These are phyloP conservation scores for Oxyruncus cristatus DNA, from an alignment of 2,113 vertebrate species.

Conservation along the genomic window DNA sequence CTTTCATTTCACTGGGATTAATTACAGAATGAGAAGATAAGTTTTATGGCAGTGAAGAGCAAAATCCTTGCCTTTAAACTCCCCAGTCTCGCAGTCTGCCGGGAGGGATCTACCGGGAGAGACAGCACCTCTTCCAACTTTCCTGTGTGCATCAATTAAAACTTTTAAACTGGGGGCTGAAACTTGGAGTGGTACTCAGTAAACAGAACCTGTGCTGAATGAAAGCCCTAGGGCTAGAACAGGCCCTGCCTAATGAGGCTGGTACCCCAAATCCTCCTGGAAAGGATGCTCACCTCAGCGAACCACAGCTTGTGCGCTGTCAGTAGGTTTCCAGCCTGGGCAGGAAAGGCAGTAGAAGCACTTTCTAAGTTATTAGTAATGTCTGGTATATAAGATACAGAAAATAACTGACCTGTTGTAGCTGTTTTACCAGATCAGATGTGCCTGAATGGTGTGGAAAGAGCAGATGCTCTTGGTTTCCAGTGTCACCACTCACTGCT, in stretches of 20 bases:
- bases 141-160: background rate
- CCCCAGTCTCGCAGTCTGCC: background rate
- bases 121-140: background rate
- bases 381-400: too few relatives aligned
- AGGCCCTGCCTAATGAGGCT: background rate
- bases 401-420: background rate
- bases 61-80: slow-evolving; percentile 12
- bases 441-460: background rate
- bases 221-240: background rate
- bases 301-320: background rate
- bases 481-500: background rate
- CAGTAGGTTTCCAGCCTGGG: background rate
- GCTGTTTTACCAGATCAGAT: background rate
- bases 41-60: background rate
- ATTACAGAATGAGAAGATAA: slow-evolving; percentile 18
- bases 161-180: background rate
- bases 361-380: background rate
- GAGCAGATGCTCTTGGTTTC: background rate
- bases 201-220: background rate
- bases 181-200: background rate
- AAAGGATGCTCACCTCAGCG: background rate
- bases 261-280: background rate
- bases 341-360: background rate
- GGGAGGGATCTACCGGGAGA: background rate
- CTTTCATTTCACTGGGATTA: slow-evolving; percentile 61